Conservation (phyloP, 2,888 invertebrate species). For the Pristionchus arcanus region DNA sequence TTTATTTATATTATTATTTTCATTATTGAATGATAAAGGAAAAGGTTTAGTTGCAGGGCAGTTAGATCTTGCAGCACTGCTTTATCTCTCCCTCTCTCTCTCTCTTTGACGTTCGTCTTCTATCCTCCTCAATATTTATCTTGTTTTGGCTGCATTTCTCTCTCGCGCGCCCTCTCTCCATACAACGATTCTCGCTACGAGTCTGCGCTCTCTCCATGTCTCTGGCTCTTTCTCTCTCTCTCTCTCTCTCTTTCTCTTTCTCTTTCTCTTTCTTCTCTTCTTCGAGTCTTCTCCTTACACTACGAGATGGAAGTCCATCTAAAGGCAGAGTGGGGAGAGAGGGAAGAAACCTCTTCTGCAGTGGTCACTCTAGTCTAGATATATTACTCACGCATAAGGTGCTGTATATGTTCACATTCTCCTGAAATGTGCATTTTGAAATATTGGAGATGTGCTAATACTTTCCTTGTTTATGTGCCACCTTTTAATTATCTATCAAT, state of each 20-base stretch:
- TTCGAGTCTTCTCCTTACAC: conserved; percentile 20
- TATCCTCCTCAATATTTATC: conserved; percentile 17
- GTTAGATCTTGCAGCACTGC: too few species aligned
- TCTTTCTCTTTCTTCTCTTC: neutral
- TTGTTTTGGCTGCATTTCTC: neutral
- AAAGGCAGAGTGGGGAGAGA: neutral
- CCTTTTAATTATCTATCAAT: neutral
- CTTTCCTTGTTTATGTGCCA: neutral
- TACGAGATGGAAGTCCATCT: neutral
- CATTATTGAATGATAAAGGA: too few species aligned
- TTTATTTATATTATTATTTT: neutral
- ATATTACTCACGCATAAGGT: neutral
- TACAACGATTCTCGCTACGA: conserved; percentile 57
- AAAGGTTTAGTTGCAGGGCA: too few species aligned
- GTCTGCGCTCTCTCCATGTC: conserved; percentile 58
- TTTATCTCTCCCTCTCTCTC: neutral
- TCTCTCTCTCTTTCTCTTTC: neutral
- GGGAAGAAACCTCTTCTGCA: neutral
- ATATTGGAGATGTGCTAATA: too few species aligned
- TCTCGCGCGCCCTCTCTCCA: neutral
- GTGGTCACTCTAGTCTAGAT: neutral
- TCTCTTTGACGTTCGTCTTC: neutral
- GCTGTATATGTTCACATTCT: too few species aligned
- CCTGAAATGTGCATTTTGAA: too few species aligned
- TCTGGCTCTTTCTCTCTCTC: neutral